Evolutionary conservation across 2,113 vertebrate species (phyloP).

Genomic region (Calyptomena viridis): DNA sequence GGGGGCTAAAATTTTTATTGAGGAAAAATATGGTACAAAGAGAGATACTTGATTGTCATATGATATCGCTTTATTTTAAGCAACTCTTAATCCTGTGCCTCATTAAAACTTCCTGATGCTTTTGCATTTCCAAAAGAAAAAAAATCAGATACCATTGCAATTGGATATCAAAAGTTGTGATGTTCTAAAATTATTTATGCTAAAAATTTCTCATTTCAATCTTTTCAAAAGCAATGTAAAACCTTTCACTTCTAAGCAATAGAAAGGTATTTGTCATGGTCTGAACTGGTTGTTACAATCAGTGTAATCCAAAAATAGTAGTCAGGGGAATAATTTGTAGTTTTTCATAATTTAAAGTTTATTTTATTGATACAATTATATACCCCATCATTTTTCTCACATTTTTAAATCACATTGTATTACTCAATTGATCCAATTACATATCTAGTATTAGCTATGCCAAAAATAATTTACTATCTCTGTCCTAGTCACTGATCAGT

Average conservation of each 20-base stretch:
- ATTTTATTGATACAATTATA: neutral
- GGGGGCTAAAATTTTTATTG: neutral
- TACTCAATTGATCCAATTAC: neutral
- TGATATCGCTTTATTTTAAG: neutral
- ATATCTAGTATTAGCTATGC: neutral
- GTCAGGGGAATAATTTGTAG: neutral
- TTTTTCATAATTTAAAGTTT: neutral
- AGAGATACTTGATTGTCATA: neutral
- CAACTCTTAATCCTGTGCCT: neutral
- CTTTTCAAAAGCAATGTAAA: neutral
- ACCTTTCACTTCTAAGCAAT: neutral
- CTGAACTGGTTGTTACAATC: neutral
- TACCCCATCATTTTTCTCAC: neutral
- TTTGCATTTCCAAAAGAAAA: conserved; percentile 18
- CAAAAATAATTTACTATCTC: neutral
- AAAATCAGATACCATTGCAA: neutral
- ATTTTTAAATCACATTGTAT: neutral
- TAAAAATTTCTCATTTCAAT: neutral
- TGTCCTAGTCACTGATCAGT: neutral
- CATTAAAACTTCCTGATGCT: conserved; percentile 2
- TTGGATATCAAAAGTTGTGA: neutral
- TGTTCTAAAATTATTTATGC: neutral
- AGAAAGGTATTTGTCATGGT: neutral
- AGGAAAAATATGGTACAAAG: neutral
- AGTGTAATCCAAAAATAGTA: neutral